Conservation (phyloP, 2,888 invertebrate species). For the Ormyrus pomaceus region DNA sequence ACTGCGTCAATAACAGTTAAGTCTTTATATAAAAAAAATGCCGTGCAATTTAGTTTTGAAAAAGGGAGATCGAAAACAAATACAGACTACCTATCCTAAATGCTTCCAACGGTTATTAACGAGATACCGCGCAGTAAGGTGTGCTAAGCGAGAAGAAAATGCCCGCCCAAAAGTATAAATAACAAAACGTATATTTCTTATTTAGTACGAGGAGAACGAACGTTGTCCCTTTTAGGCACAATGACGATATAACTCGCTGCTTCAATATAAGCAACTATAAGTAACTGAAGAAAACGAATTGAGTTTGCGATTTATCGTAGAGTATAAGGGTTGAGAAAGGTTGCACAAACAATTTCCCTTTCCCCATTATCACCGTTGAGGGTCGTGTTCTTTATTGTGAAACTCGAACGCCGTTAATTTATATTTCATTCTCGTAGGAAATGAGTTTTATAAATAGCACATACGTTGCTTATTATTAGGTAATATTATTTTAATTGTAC, state of each 20-base stretch:
- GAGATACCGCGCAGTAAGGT: conserved; percentile 47
- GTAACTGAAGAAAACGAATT: conserved; percentile 48
- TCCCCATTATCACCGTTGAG: conserved; percentile 36
- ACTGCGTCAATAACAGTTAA: conserved; percentile 50
- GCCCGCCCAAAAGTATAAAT: conserved; percentile 57
- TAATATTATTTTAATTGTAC: conserved; percentile 49
- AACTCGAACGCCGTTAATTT: conserved; percentile 48
- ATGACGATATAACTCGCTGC: conserved; percentile 24
- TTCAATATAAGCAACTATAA: conserved; percentile 23
- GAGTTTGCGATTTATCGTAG: conserved; percentile 60
- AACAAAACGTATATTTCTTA: conserved; percentile 54
- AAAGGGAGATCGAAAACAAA: conserved; percentile 35
- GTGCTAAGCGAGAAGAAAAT: conserved; percentile 54
- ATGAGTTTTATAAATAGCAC: conserved; percentile 63
- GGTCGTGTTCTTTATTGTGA: conserved; percentile 29
- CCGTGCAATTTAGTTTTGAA: conserved; percentile 45
- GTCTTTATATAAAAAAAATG: conserved; percentile 37
- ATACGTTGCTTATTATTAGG: conserved; percentile 57
- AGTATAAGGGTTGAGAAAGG: conserved; percentile 62
- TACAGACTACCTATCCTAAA: conserved; percentile 61
- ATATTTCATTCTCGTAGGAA: conserved; percentile 58
- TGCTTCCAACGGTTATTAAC: conserved; percentile 63
- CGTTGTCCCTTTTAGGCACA: conserved; percentile 23
- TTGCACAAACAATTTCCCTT: conserved; percentile 57
- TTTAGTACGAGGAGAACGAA: conserved; percentile 15